Conservation (phyloP, 1,140 invertebrate genomes). For the Thaumetopoea pityocampa region DNA sequence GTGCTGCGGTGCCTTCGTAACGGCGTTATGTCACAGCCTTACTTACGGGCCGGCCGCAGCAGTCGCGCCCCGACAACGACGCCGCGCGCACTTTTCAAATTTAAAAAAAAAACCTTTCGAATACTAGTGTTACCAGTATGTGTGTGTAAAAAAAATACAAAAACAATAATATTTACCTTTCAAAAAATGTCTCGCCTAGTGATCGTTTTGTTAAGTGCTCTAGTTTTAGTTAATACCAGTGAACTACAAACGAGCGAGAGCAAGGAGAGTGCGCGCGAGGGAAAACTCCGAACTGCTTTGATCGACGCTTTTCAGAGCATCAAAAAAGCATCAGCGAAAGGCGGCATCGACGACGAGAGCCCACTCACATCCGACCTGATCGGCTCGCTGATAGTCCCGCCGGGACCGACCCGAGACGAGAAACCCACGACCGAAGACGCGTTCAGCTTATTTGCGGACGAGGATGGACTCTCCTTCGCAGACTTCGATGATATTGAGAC, state of each 20-base stretch:
- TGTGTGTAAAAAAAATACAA: constrained; percentile 41
- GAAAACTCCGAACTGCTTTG: constrained; percentile 56
- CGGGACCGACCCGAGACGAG: constrained; percentile 28
- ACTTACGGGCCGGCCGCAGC: constrained; percentile 21
- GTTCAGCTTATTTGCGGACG: constrained; percentile 59
- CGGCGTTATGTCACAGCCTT: constrained; percentile 58
- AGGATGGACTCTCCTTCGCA: constrained; percentile 57
- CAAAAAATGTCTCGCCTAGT: constrained; percentile 50
- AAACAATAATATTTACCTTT: constrained; percentile 19
- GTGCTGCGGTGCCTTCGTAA: constrained; percentile 44
- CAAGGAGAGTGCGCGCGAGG: constrained; percentile 54
- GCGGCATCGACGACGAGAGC: constrained; percentile 47
- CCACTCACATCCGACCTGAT: constrained; percentile 43
- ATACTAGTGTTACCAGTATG: constrained; percentile 33
- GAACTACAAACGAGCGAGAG: constrained; percentile 34
- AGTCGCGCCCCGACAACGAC: constrained; percentile 51
- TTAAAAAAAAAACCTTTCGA: constrained; percentile 17
- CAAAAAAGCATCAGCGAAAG: constrained; percentile 58
- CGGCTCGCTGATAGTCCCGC: constrained; percentile 38
- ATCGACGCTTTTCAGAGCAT: constrained; percentile 70
- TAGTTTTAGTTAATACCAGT: constrained; percentile 34
- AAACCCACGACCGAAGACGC: constrained; percentile 38
- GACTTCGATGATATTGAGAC: constrained; percentile 42
- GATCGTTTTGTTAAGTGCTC: constrained; percentile 46
- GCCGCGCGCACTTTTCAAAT: constrained; percentile 52